A percentile compares a stretch with the other conserved stretches of the same genome.
These are phyloP conservation scores for Agonopterix alstromeriana DNA, from an alignment of 2,888 invertebrate species.

Conservation along the genomic window DNA sequence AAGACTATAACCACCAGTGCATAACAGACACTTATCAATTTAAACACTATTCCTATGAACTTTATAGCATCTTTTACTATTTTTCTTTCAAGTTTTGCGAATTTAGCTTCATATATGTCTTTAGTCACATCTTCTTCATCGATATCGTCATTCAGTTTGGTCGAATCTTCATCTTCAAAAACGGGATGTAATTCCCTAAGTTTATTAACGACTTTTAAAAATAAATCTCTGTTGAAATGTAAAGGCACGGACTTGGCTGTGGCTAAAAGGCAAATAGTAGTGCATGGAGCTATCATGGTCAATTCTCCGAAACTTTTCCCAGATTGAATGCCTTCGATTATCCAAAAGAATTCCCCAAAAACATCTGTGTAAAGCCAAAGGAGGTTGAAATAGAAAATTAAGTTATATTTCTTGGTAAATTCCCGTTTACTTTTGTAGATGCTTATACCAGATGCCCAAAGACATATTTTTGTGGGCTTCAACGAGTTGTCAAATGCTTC, in stretches of 20 bases:
- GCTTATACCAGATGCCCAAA: conserved; percentile 41
- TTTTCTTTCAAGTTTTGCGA: conserved; percentile 11
- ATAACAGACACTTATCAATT: conserved; percentile 22
- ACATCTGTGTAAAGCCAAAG: conserved; percentile 35
- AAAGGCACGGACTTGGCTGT: conserved; percentile 35
- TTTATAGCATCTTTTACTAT: conserved; percentile 27
- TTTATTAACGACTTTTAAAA: conserved; percentile 27
- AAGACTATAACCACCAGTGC: conserved; percentile 30
- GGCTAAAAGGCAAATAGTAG: conserved; percentile 33
- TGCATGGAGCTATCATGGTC: conserved; percentile 38
- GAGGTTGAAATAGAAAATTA: conserved; percentile 24
- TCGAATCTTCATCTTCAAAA: conserved; percentile 9
- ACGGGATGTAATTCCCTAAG: conserved; percentile 36
- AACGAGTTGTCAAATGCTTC: conserved; percentile 13
- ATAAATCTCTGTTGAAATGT: conserved; percentile 24
- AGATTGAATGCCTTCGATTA: conserved; percentile 31
- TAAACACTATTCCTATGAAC: conserved; percentile 16
- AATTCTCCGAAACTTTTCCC: conserved; percentile 39
- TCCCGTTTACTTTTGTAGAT: conserved; percentile 5
- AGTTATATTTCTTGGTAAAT: neutral
- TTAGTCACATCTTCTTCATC: neutral
- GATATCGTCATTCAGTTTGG: neutral
- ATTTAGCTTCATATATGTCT: neutral
- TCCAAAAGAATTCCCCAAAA: conserved; percentile 38
- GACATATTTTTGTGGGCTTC: conserved; percentile 22